Base-by-base conservation (phyloP, 2,888 invertebrate species). In the Pristionchus maxplancki region DNA sequence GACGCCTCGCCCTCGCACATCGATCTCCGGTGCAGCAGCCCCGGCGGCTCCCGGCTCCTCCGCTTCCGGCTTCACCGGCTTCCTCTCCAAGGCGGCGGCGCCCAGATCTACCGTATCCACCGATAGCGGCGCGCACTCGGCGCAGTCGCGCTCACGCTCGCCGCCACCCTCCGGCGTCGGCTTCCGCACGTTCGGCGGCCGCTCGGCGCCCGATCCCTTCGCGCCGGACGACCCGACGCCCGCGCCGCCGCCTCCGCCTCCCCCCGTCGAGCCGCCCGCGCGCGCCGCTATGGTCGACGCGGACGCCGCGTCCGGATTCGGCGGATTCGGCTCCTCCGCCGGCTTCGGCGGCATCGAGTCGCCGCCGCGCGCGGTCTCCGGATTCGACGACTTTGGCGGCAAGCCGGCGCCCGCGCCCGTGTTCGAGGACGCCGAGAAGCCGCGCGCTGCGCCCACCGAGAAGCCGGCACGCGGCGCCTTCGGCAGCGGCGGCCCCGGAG, bases 311-410 rank as follows among this genome's bases (percentile, higher is more conserved):
- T 50, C 13, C 50, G 58, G 58, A 24, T 58, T 58, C 58, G 58
- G 58, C 11, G 11, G 15, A 8, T 8, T 15, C 3, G 3, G 11
- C 15, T 3, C 11, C 53, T 9, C 15, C 15, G 11, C 3, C 53
- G 53, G 15, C 24, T 31, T 17, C 44, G 74, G 37, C 28, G 74
- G 74, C 95, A 93, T 96, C 96, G 90, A 96, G 95, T 71, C 93
- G 95, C 90, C 94, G 94, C 89, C 97, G 96, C 28, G 96, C 96
- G 13, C 96, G 44, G 44, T 11, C 58, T 4, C 58, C 58, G n/a
- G 24, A 24, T 24, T n/a, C 53, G 53, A 17, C 31, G 34, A 34
- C 64, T 67, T 67, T 15, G 64, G 64, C 28, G 64, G 64, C 64
- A 67, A 67, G 64, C 13, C 34, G 1, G 64, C 64, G 31, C 64